Percentiles rank a stretch among this genome's conserved stretches.
phyloP scores from a whole-genome alignment of 2,888 invertebrate genomes.

The Parthenolecanium corni region DNA sequence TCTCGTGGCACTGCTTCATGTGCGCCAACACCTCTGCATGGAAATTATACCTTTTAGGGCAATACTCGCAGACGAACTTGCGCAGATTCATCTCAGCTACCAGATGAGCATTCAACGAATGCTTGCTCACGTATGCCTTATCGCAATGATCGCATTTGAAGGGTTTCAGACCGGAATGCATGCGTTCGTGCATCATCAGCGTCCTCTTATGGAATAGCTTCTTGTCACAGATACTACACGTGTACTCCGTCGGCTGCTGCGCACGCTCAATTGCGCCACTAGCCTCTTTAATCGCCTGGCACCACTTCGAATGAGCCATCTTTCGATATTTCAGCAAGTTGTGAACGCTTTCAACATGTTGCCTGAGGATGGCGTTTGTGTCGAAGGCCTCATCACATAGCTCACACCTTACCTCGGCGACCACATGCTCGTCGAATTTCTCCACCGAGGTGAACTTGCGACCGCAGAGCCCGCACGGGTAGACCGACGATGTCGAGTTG shows the following conservation, averaged over 20 bases:
- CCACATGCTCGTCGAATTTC: not conserved
- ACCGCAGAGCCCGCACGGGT: slow-evolving; percentile 17
- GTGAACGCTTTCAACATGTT: slow-evolving; percentile 10
- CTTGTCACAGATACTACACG: slow-evolving; percentile 15
- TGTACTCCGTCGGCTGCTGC: not conserved
- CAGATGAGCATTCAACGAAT: slow-evolving; percentile 18
- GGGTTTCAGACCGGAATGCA: slow-evolving; percentile 21
- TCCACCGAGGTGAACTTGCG: not conserved
- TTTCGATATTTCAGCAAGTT: slow-evolving; percentile 3
- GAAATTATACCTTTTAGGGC: slow-evolving; percentile 17
- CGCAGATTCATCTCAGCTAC: slow-evolving; percentile 12
- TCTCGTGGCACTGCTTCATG: slow-evolving; percentile 19
- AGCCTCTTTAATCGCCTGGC: not conserved
- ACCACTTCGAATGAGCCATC: not conserved
- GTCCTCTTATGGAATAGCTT: slow-evolving; percentile 18
- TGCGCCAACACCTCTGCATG: slow-evolving; percentile 10
- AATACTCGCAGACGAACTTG: slow-evolving; percentile 8
- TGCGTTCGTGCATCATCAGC: slow-evolving; percentile 2
- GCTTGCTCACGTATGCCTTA: slow-evolving; percentile 17
- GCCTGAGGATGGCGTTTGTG: not conserved
- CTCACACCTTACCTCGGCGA: not conserved
- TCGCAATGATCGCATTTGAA: slow-evolving; percentile 14
- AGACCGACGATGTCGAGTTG: not conserved
- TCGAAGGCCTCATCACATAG: slow-evolving; percentile 2
- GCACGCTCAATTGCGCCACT: not conserved